phyloP scores from a whole-genome alignment of 2,888 invertebrate genomes.

The Meteorus cinctellus region DNA sequence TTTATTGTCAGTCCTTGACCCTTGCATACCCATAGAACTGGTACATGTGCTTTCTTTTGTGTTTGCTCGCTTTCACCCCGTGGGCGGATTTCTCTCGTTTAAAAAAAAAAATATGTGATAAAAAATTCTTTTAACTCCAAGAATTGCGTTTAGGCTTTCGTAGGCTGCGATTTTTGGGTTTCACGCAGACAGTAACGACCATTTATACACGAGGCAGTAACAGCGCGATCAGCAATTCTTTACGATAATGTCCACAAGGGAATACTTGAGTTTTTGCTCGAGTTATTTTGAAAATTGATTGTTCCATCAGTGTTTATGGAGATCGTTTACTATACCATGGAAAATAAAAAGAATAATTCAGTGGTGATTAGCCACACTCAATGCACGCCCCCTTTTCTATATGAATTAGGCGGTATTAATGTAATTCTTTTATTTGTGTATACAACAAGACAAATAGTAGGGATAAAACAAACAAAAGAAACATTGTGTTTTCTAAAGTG shows the following conservation, averaged over 20 bases:
- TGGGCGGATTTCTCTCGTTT: constrained; percentile 13
- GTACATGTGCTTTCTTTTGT: constrained; percentile 7
- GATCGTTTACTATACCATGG: not conserved
- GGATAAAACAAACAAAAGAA: not conserved
- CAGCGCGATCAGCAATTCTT: constrained; percentile 32
- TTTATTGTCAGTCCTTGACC: constrained; percentile 7
- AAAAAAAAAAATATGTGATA: not conserved
- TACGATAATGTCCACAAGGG: constrained; percentile 34
- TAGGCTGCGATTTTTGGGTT: not conserved
- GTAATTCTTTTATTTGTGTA: not conserved
- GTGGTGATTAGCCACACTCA: not conserved
- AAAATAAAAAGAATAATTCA: not conserved
- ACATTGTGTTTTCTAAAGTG: not conserved
- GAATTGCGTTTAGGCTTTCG: constrained; percentile 9
- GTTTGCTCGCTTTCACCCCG: constrained; percentile 13
- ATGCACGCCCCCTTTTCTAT: not conserved
- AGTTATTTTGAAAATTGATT: constrained; percentile 20
- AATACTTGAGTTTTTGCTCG: constrained; percentile 23
- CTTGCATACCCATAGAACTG: not conserved
- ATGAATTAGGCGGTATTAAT: not conserved
- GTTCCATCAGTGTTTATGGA: constrained; percentile 7
- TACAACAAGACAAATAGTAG: not conserved
- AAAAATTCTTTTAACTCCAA: constrained; percentile 8
- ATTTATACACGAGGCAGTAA: not conserved
- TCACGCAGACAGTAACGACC: constrained; percentile 5